Evolutionary conservation across 1,140 invertebrate genomes (phyloP).

Genomic region (Tetramorium simillimum): DNA sequence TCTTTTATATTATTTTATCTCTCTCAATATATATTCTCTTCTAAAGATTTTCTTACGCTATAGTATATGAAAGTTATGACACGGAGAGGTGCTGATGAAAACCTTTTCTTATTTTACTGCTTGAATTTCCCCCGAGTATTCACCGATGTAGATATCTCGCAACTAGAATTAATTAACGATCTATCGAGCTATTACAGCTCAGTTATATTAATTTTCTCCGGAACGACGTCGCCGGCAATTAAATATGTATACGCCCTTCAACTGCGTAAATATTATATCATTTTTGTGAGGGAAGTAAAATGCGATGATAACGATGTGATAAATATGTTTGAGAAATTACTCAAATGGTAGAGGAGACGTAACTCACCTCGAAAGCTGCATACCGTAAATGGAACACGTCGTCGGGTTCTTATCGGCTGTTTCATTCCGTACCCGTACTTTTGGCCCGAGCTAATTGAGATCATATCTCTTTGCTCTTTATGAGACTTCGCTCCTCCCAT

Average conservation of each 20-base stretch:
- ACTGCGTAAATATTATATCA: not conserved
- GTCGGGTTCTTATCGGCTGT: slow-evolving; percentile 67
- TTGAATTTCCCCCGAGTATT: slow-evolving; percentile 6
- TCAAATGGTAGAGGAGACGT: slow-evolving; percentile 19
- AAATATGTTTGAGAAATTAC: slow-evolving; percentile 59
- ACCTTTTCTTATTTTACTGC: slow-evolving; percentile 10
- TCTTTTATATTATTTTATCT: not conserved
- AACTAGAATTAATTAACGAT: slow-evolving; percentile 44
- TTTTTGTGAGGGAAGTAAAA: not conserved
- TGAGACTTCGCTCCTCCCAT: slow-evolving; percentile 39
- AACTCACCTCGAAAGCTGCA: slow-evolving; percentile 40
- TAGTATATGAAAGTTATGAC: not conserved
- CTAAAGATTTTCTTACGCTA: not conserved
- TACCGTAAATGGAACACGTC: slow-evolving; percentile 62
- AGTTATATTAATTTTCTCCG: not conserved
- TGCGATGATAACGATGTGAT: not conserved
- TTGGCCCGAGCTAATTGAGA: slow-evolving; percentile 71
- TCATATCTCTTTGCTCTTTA: slow-evolving; percentile 71
- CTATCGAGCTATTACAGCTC: not conserved
- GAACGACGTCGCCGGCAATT: not conserved
- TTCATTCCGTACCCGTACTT: slow-evolving; percentile 54
- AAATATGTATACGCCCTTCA: not conserved
- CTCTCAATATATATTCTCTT: not conserved
- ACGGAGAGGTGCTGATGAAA: slow-evolving; percentile 1
- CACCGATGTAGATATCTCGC: not conserved